phyloP scores from a whole-genome alignment of 2,113 vertebrate genomes.

The Microcebus jonahi region DNA sequence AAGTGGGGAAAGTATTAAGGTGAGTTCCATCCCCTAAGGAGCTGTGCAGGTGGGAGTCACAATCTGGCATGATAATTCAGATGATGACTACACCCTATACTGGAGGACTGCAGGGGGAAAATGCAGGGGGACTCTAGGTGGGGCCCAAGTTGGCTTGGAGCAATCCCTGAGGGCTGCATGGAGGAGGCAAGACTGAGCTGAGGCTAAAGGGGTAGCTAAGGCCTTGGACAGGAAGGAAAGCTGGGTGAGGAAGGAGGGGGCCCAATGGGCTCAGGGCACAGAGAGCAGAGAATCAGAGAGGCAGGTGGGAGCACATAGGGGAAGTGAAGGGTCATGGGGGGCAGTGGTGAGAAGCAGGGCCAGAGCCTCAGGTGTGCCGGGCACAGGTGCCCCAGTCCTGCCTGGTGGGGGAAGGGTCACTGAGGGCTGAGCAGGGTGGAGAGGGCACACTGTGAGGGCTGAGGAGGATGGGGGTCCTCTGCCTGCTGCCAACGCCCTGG shows the following conservation, averaged over 20 bases:
- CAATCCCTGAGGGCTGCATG: background rate
- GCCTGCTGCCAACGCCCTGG: background rate
- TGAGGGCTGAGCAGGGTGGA: background rate
- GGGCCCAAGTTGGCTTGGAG: background rate
- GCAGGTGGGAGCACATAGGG: background rate
- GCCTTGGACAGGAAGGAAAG: background rate
- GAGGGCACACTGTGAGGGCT: background rate
- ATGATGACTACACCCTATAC: background rate
- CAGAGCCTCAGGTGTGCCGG: background rate
- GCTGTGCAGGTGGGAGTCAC: background rate
- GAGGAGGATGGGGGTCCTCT: background rate
- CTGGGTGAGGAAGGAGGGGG: background rate
- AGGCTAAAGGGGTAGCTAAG: background rate
- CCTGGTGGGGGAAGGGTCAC: background rate
- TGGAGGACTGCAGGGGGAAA: background rate
- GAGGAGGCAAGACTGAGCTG: background rate
- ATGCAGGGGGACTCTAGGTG: background rate
- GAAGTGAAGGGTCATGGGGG: background rate
- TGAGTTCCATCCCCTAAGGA: background rate
- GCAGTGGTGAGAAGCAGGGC: background rate
- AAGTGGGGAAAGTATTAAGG: background rate
- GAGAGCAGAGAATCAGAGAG: background rate
- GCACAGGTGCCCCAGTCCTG: background rate
- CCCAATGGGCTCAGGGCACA: background rate
- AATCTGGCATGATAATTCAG: background rate